Conservation (phyloP, 2,888 invertebrate species). For the Caenorhabditis sinica region DNA sequence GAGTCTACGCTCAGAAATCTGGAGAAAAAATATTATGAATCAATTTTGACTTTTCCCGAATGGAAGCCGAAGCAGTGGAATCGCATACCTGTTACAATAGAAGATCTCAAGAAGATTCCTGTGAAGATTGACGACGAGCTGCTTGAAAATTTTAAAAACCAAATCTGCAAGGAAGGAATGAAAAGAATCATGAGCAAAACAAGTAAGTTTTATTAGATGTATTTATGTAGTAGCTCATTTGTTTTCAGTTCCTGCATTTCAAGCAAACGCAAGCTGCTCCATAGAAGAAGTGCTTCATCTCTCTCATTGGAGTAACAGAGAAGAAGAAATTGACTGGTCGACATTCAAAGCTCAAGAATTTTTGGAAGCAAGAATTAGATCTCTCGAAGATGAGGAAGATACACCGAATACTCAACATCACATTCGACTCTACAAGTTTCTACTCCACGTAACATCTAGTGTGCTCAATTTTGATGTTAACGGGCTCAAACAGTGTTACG, state of each 20-base stretch:
- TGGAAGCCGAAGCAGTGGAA: background rate
- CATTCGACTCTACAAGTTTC: background rate
- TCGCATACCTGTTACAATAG: background rate
- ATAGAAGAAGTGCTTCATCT: no score
- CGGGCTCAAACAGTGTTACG: background rate
- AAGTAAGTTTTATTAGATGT: background rate
- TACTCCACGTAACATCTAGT: background rate
- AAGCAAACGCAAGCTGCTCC: no score
- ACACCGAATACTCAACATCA: no score
- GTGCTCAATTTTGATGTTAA: background rate
- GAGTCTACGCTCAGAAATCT: background rate
- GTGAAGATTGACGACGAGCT: background rate
- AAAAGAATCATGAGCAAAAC: background rate
- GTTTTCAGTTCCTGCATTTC: no score
- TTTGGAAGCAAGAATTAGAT: no score
- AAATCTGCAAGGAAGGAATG: background rate
- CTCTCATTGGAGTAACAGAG: no score
- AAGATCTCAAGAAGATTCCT: background rate
- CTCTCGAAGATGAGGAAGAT: no score
- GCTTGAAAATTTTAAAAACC: background rate
- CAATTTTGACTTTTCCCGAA: background rate
- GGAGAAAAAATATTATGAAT: background rate
- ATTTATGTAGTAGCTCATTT: no score
- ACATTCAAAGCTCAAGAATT: no score
- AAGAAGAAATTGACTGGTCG: no score